These are phyloP conservation scores for Nasonia vitripennis DNA, from an alignment of 1,140 invertebrate genomes.

Conservation along the genomic window DNA sequence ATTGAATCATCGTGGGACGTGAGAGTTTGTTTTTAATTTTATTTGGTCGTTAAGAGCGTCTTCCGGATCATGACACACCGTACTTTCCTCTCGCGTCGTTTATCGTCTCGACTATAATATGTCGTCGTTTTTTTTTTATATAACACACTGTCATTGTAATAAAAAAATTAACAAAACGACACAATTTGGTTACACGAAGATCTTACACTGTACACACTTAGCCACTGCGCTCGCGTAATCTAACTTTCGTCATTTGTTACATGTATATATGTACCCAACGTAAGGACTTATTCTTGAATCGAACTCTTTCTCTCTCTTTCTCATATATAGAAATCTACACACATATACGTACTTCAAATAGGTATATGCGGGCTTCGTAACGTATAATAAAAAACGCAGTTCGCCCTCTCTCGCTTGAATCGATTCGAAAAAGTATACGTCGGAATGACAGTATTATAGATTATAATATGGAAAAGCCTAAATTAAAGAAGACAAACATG, in stretches of 20 bases:
- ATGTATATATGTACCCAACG: not conserved
- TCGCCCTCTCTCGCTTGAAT: not conserved
- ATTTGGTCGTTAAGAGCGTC: not conserved
- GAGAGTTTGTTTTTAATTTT: not conserved
- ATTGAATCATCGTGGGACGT: not conserved
- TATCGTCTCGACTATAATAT: not conserved
- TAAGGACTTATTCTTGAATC: not conserved
- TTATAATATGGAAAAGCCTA: not conserved
- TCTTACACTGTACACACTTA: not conserved
- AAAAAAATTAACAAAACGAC: not conserved
- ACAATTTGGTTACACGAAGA: not conserved
- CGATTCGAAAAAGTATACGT: not conserved
- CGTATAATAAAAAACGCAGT: not conserved
- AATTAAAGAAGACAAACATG: not conserved
- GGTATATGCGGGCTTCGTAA: not conserved
- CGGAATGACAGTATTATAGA: not conserved
- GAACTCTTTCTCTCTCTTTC: not conserved
- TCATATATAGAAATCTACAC: not conserved
- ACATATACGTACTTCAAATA: not conserved
- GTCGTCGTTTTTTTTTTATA: not conserved
- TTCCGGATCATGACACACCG: not conserved
- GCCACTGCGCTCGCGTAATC: not conserved
- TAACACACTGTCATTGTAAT: not conserved
- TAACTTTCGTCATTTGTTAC: not conserved
- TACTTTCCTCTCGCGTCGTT: not conserved